Evolutionary conservation across 2,797 vertebrate genomes (phyloP), one percentile per base, ranked within the genome.

Genomic region (Brachymystax lenok): DNA sequence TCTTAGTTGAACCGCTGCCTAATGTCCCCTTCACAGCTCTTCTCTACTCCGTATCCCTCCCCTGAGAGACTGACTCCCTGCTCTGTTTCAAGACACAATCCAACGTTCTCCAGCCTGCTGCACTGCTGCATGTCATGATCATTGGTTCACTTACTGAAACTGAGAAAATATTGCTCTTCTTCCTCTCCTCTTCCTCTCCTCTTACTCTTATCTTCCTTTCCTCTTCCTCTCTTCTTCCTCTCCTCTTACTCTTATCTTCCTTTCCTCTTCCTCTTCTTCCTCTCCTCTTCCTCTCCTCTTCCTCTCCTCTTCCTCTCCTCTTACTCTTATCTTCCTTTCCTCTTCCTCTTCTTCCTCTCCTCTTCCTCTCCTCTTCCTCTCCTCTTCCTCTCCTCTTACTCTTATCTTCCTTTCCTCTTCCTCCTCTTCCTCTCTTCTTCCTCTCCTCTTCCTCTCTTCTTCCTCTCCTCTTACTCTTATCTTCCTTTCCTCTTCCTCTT

Each of bases 221-320:
- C 33, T 40, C 67, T 33, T 28, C 52, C 59, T 84, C 77, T 52
- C 64, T 16, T 63, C 40, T 64, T 40, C 46, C n/a, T 51, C n/a
- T n/a, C n/a, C n/a, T n/a, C n/a, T n/a, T n/a, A n/a, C n/a, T n/a
- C n/a, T n/a, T n/a, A n/a, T n/a, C n/a, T 69, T 3, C 35, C 17
- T 68, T 6, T 50, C 27, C 5, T 33, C 30, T 33, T 33, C 67
- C 12, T 35, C 78, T 0, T 75, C 17, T 74, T 28, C 21, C n/a
- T 52, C 12, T 67, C 12, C 28, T 72, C 46, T 73, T 64, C 77
- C 77, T 74, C 84, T 5, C 52, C 7, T 30, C 71, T 19, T 24
- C 24, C 50, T 17, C 35, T 14, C 28, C 35, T 72, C 50, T 73
- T 64, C 30, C 17, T 7, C 14, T 35, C 7, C 66, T 16, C 85